Conservation (phyloP, 2,888 invertebrate species). For the Eupithecia vulgata region DNA sequence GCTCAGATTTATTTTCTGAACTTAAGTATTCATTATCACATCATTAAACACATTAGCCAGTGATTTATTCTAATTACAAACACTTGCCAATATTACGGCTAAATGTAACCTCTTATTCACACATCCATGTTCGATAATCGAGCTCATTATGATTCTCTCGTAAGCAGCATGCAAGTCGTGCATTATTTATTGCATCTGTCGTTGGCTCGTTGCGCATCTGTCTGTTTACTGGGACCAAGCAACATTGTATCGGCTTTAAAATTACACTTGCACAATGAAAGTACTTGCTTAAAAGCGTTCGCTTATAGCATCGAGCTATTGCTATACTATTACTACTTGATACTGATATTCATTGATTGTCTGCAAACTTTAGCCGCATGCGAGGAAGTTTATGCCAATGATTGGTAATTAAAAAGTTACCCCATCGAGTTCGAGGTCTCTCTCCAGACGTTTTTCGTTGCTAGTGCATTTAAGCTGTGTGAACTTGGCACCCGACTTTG, state of each 20-base stretch:
- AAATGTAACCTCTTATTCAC: slow-evolving; percentile 58
- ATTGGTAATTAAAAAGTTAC: slow-evolving; percentile 34
- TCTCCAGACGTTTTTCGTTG: slow-evolving; percentile 3
- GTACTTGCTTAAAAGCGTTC: background rate
- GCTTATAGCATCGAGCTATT: slow-evolving; percentile 10
- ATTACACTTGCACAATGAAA: slow-evolving; percentile 23
- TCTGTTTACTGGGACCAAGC: slow-evolving; percentile 51
- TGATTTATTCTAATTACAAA: background rate
- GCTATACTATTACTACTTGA: no score
- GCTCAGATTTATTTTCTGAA: background rate
- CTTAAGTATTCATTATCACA: background rate
- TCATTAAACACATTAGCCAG: background rate
- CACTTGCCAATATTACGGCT: background rate
- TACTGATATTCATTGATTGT: slow-evolving; percentile 24
- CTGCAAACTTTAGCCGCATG: slow-evolving; percentile 31
- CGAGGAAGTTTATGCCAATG: slow-evolving; percentile 29
- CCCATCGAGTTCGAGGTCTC: slow-evolving; percentile 6
- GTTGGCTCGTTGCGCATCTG: slow-evolving; percentile 56
- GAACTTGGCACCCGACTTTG: no score
- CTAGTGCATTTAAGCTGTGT: no score
- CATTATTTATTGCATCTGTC: slow-evolving; percentile 54
- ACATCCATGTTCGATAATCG: slow-evolving; percentile 54
- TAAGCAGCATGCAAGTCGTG: slow-evolving; percentile 32
- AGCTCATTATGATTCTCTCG: slow-evolving; percentile 27
- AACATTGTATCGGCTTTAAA: slow-evolving; percentile 37